A percentile compares a stretch with the other conserved stretches of the same genome.
These are phyloP conservation scores for Scaptomyza caliginosa DNA, from an alignment of 2,888 invertebrate species.

Conservation along the genomic window DNA sequence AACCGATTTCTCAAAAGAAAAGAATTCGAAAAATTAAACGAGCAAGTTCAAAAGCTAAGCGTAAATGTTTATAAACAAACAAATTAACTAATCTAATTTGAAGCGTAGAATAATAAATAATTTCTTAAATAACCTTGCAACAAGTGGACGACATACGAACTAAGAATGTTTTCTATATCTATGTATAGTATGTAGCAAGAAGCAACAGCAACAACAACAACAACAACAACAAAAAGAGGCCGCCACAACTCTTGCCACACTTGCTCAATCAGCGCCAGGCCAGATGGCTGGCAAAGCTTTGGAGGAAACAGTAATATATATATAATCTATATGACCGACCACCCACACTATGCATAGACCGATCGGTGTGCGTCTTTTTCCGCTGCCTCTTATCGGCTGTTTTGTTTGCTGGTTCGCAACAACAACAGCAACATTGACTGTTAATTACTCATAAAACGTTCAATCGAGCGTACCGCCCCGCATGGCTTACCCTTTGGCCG, in stretches of 20 bases:
- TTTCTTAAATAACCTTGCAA: constrained; percentile 27
- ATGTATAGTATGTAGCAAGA: constrained; percentile 19
- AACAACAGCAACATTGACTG: constrained; percentile 23
- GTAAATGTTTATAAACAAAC: constrained; percentile 57
- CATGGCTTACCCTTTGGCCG: background rate
- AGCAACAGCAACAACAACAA: background rate
- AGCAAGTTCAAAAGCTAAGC: constrained; percentile 16
- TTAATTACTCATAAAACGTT: constrained; percentile 53
- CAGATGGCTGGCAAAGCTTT: constrained; percentile 30
- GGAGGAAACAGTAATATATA: background rate
- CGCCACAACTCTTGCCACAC: constrained; percentile 38
- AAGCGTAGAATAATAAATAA: constrained; percentile 6
- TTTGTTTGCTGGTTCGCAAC: constrained; percentile 31
- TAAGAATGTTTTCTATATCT: constrained; percentile 21
- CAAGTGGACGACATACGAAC: constrained; percentile 15
- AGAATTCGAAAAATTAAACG: background rate
- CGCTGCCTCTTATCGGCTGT: constrained; percentile 31
- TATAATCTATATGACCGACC: background rate
- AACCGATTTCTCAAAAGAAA: background rate
- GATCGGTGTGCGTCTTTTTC: constrained; percentile 14
- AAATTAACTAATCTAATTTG: constrained; percentile 40
- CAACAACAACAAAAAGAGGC: constrained; percentile 27
- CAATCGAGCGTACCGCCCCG: constrained; percentile 47
- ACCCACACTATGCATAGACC: background rate
- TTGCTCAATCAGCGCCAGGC: constrained; percentile 40